Percentiles rank a stretch among this genome's conserved stretches.
These are phyloP conservation scores for Xerus rutilus DNA, from an alignment of 2,797 vertebrate species.

Conservation along the genomic window DNA sequence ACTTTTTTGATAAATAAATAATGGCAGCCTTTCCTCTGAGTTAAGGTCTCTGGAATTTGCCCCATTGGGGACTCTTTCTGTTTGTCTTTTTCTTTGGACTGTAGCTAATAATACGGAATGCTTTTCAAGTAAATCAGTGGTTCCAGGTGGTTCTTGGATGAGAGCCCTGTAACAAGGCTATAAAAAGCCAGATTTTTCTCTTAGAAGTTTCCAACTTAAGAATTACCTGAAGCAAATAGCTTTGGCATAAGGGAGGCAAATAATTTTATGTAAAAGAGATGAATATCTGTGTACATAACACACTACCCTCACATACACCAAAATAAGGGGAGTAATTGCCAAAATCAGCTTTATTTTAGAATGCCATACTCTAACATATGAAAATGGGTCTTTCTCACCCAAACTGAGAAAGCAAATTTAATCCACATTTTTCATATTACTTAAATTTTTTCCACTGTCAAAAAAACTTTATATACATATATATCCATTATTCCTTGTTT, in stretches of 20 bases:
- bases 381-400: conserved; percentile 48
- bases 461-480: neutral
- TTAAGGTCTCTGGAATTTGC: conserved; percentile 68
- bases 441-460: conserved; percentile 69
- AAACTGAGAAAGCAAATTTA: conserved; percentile 75
- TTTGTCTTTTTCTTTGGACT: conserved; percentile 68
- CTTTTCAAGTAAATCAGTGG: conserved; percentile 71
- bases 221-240: conserved; percentile 65
- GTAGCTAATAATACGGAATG: conserved; percentile 72
- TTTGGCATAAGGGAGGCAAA: conserved; percentile 46
- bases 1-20: conserved; percentile 66
- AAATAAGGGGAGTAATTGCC: conserved; percentile 44
- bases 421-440: conserved; percentile 66
- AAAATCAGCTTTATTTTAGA: conserved; percentile 68
- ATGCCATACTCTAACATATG: conserved; percentile 49
- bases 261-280: conserved; percentile 52
- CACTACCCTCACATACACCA: neutral
- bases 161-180: conserved; percentile 62
- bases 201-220: conserved; percentile 70
- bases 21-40: conserved; percentile 50
- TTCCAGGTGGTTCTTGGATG: conserved; percentile 76
- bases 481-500: conserved; percentile 50
- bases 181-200: conserved; percentile 73
- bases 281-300: conserved; percentile 38
- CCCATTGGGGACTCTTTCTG: conserved; percentile 57